These are phyloP conservation scores for Deilephila elpenor DNA, from an alignment of 2,888 invertebrate genomes.

Conservation along the genomic window DNA sequence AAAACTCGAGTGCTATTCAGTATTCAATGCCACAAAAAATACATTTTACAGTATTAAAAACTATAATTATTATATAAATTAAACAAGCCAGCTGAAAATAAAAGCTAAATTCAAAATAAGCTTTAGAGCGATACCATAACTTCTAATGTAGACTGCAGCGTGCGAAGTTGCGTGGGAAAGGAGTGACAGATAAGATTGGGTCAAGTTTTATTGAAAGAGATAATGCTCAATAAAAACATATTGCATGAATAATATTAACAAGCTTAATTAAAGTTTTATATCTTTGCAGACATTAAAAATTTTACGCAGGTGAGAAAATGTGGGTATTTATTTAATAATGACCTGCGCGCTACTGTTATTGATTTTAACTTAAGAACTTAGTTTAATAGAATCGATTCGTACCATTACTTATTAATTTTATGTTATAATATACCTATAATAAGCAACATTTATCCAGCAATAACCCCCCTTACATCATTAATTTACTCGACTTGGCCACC, in stretches of 20 bases:
- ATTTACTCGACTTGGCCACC: too few species aligned
- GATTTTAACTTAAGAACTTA: too few species aligned
- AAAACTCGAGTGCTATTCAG: too few species aligned
- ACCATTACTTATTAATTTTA: too few species aligned
- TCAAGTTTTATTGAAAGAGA: constrained; percentile 10
- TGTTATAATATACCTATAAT: too few species aligned
- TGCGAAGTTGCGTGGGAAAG: constrained; percentile 22
- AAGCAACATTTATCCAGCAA: too few species aligned
- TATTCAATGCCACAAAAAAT: too few species aligned
- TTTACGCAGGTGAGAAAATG: neutral
- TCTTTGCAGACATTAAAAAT: neutral
- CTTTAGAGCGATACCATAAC: neutral
- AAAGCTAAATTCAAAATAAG: neutral
- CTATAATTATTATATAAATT: neutral
- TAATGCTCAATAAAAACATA: neutral
- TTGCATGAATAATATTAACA: neutral
- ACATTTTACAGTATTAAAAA: too few species aligned
- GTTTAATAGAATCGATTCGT: too few species aligned
- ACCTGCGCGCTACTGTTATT: too few species aligned
- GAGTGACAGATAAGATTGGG: constrained; percentile 24
- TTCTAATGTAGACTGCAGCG: neutral
- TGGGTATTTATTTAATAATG: too few species aligned
- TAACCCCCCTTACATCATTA: too few species aligned
- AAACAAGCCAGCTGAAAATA: neutral
- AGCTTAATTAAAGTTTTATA: neutral